Evolutionary conservation across 2,113 vertebrate species (phyloP).

Genomic region (Chionodraco myersi): DNA sequence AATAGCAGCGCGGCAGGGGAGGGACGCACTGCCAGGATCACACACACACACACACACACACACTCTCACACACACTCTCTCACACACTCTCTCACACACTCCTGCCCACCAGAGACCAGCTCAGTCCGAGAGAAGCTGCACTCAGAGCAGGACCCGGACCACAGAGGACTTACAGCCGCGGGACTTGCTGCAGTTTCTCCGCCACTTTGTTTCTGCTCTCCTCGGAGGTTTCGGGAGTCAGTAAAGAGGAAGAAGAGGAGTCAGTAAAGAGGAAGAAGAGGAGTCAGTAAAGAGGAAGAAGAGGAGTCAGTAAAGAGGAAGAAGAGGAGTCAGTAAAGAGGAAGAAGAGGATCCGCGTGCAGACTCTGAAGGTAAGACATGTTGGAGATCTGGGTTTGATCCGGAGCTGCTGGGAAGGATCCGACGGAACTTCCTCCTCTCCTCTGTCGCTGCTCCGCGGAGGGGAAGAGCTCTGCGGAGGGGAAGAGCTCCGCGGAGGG

Average conservation of each 20-base stretch:
- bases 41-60: not conserved
- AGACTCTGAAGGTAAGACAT: constrained; percentile 66
- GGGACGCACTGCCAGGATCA: constrained; percentile 73
- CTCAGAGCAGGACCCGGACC: constrained; percentile 43
- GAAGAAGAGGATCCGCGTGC: constrained; percentile 28
- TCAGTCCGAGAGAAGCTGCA: constrained; percentile 74
- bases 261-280: too few relatives aligned
- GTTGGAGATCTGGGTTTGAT: not conserved
- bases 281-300: too few relatives aligned
- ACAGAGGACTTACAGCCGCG: too few relatives aligned
- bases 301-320: too few relatives aligned
- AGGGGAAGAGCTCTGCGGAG: too few relatives aligned
- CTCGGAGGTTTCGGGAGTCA: too few relatives aligned
- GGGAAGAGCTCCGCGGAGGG: constrained; percentile 62
- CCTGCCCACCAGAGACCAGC: constrained; percentile 73
- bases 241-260: too few relatives aligned
- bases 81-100: constrained; percentile 23
- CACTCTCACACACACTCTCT: too few relatives aligned
- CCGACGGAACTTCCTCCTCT: not conserved
- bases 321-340: too few relatives aligned
- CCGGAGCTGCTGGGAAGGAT: too few relatives aligned
- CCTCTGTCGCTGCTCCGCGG: constrained; percentile 34
- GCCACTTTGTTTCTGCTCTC: constrained; percentile 20
- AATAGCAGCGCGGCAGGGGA: constrained; percentile 83
- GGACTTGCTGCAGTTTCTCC: constrained; percentile 27